Percentiles rank a stretch among this genome's conserved stretches.
These are phyloP conservation scores for Ophiodon elongatus DNA, from an alignment of 2,113 vertebrate species.

Conservation along the genomic window DNA sequence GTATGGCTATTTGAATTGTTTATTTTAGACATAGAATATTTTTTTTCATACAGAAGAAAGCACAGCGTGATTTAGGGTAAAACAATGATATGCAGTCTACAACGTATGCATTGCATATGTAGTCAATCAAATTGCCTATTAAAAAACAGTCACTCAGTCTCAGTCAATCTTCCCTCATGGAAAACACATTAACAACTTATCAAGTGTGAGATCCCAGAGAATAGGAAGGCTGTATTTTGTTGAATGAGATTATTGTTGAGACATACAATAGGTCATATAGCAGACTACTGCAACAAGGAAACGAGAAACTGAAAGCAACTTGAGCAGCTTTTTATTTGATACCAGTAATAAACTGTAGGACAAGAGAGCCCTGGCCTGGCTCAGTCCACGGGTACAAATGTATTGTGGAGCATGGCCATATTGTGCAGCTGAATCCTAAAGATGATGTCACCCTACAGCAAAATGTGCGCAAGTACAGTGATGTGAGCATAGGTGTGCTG, in stretches of 20 bases:
- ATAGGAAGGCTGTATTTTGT: background rate
- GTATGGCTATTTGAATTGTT: background rate
- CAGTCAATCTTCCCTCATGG: background rate
- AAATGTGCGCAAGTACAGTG: background rate
- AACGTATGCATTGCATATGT: background rate
- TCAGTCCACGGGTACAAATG: background rate
- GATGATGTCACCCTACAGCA: background rate
- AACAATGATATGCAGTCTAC: background rate
- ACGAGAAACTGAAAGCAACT: slow-evolving; percentile 12
- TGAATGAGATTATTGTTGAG: background rate
- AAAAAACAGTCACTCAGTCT: background rate
- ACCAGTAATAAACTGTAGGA: background rate
- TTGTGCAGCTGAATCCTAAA: background rate
- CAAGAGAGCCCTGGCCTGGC: background rate
- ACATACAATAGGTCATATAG: background rate
- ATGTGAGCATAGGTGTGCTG: background rate
- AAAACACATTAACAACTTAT: background rate
- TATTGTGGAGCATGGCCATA: background rate
- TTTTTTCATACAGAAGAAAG: background rate
- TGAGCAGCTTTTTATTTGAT: background rate
- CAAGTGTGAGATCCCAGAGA: background rate
- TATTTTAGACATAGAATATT: background rate
- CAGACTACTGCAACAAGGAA: background rate
- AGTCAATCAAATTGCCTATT: background rate
- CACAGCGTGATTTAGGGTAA: background rate